Evolutionary conservation across 2,113 vertebrate genomes (phyloP).

Genomic region (Trochalopteron elliotii): DNA sequence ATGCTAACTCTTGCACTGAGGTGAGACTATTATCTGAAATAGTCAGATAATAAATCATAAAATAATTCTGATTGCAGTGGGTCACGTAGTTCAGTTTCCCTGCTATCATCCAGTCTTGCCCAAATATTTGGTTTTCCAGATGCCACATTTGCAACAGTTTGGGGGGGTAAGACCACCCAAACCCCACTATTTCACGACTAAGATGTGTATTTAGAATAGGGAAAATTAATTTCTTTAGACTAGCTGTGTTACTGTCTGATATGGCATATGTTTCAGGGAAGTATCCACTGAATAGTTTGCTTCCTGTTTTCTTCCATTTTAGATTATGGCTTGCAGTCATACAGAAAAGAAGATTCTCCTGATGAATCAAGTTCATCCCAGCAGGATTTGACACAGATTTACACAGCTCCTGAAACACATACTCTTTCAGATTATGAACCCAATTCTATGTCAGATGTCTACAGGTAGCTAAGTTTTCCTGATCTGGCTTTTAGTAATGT

Average conservation of each 20-base stretch:
- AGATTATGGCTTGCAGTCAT: slow-evolving; percentile 83
- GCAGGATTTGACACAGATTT: slow-evolving; percentile 71
- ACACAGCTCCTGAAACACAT: slow-evolving; percentile 79
- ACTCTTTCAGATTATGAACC: slow-evolving; percentile 67
- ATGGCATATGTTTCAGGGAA: neutral
- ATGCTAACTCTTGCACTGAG: neutral
- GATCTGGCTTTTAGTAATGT: neutral
- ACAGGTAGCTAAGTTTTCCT: slow-evolving; percentile 70
- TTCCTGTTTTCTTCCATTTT: slow-evolving; percentile 3
- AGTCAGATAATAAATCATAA: neutral
- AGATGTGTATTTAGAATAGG: neutral
- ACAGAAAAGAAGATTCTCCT: slow-evolving; percentile 72
- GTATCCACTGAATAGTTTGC: neutral
- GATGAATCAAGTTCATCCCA: slow-evolving; percentile 70
- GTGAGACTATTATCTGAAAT: neutral
- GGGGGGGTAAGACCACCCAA: neutral
- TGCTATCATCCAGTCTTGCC: neutral
- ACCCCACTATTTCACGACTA: neutral
- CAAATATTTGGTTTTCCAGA: neutral
- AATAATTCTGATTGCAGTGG: neutral
- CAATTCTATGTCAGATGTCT: slow-evolving; percentile 76
- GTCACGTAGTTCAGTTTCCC: neutral
- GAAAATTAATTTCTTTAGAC: neutral
- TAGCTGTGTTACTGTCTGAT: neutral
- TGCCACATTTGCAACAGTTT: neutral